These are phyloP conservation scores for Sphecodes monilicornis DNA, from an alignment of 2,888 invertebrate genomes.

Conservation along the genomic window DNA sequence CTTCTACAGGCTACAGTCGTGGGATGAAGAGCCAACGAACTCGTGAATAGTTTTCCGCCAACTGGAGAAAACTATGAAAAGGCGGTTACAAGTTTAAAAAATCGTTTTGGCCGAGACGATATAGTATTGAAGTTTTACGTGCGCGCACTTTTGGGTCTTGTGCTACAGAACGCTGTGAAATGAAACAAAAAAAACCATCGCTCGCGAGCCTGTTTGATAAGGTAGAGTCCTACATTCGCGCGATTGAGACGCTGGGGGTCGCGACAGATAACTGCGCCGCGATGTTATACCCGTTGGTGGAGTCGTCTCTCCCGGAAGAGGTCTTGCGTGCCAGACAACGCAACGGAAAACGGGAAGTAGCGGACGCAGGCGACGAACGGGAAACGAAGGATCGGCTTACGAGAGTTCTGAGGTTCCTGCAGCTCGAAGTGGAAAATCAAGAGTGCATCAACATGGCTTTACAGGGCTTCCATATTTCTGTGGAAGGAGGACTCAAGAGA, in stretches of 20 bases:
- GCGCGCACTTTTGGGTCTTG: neutral
- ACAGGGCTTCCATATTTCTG: constrained; percentile 14
- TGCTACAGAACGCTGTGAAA: neutral
- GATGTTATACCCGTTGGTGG: constrained; percentile 70
- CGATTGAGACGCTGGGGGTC: constrained; percentile 65
- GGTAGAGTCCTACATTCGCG: constrained; percentile 72
- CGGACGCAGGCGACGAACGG: neutral
- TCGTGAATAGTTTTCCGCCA: neutral
- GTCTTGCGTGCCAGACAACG: constrained; percentile 63
- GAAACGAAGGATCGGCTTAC: constrained; percentile 22
- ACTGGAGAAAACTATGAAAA: neutral
- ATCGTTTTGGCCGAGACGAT: neutral
- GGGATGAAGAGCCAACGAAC: neutral
- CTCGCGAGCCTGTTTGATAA: constrained; percentile 68
- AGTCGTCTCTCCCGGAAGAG: constrained; percentile 69
- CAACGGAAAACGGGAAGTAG: neutral
- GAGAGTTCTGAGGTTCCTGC: constrained; percentile 39
- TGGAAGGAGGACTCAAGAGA: constrained; percentile 5
- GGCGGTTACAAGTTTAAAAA: neutral
- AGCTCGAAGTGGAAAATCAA: constrained; percentile 48
- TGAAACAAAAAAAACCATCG: constrained; percentile 41
- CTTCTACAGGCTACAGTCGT: neutral
- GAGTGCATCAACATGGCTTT: constrained; percentile 52
- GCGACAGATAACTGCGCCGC: constrained; percentile 68
- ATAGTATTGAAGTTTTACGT: neutral